A percentile compares a stretch with the other conserved stretches of the same genome.
Conservation (phyloP, 2,888 invertebrate genomes). For the Zaprionus bogoriensis region DNA sequence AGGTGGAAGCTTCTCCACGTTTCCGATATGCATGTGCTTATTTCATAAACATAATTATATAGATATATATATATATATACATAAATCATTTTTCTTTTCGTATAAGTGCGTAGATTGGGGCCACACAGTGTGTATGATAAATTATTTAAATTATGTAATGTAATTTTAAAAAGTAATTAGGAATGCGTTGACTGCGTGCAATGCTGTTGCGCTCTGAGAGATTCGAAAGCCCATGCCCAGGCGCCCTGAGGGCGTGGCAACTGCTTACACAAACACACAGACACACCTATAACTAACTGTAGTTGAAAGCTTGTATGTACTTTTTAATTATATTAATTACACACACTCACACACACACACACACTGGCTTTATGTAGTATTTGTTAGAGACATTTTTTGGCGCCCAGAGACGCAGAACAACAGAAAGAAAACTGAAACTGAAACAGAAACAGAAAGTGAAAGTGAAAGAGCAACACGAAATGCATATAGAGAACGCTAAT, state of each 20-base stretch:
- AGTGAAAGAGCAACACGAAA: constrained; percentile 7
- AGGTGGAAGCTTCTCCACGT: neutral
- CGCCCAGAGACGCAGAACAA: too few species aligned
- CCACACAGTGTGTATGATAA: constrained; percentile 56
- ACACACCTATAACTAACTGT: constrained; percentile 43
- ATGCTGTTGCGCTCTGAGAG: constrained; percentile 29
- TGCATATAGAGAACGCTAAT: neutral
- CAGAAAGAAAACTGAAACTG: neutral
- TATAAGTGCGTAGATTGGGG: constrained; percentile 19
- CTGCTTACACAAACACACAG: constrained; percentile 31
- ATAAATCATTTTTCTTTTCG: too few species aligned
- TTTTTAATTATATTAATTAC: constrained; percentile 71
- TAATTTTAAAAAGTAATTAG: constrained; percentile 54
- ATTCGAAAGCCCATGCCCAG: constrained; percentile 21
- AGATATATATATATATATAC: constrained; percentile 7
- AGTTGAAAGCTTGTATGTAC: constrained; percentile 62
- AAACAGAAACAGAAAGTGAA: constrained; percentile 2
- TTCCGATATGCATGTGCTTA: neutral
- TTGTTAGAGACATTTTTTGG: constrained; percentile 36
- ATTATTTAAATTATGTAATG: constrained; percentile 51
- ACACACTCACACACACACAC: constrained; percentile 22
- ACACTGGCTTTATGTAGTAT: constrained; percentile 53
- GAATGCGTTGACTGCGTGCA: constrained; percentile 26
- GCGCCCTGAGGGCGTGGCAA: constrained; percentile 22
- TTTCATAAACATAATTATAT: constrained; percentile 17